Conservation (phyloP, 2,797 vertebrate genomes). For the Adrianichthys oophorus region DNA sequence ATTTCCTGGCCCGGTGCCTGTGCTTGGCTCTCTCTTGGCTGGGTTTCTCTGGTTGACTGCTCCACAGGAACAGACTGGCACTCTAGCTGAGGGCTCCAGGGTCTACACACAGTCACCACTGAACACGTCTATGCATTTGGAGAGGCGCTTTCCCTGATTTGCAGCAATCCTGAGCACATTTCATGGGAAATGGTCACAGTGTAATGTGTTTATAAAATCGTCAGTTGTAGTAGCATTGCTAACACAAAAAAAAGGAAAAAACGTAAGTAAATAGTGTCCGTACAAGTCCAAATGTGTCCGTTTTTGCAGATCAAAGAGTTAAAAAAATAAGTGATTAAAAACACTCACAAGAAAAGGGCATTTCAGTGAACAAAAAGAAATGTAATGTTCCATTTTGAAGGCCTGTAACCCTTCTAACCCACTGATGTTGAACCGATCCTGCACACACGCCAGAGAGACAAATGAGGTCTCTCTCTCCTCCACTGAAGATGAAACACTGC, state of each 20-base stretch:
- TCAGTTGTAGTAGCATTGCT: neutral
- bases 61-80: slow-evolving; percentile 82
- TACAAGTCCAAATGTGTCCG: too few relatives aligned
- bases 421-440: slow-evolving; percentile 72
- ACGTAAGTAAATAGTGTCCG: too few relatives aligned
- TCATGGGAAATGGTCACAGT: slow-evolving; percentile 1
- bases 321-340: too few relatives aligned
- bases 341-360: too few relatives aligned
- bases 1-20: slow-evolving; percentile 72
- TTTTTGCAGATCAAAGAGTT: too few relatives aligned
- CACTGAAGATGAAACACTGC: slow-evolving; percentile 77
- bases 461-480: slow-evolving; percentile 72
- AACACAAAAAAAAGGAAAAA: neutral
- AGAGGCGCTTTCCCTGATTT: slow-evolving; percentile 47
- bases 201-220: neutral
- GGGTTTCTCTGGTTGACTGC: slow-evolving; percentile 75
- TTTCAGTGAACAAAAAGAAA: slow-evolving; percentile 64
- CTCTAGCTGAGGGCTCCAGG: slow-evolving; percentile 77
- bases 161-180: slow-evolving; percentile 25
- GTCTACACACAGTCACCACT: slow-evolving; percentile 72
- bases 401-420: slow-evolving; percentile 70
- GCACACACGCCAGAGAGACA: slow-evolving; percentile 65
- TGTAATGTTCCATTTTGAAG: slow-evolving; percentile 64
- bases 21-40: slow-evolving; percentile 75
- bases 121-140: slow-evolving; percentile 71